Evolutionary conservation across 1,140 invertebrate genomes (phyloP), one percentile per base, ranked within the genome.

Genomic region (Rhagoletis zephyria): DNA sequence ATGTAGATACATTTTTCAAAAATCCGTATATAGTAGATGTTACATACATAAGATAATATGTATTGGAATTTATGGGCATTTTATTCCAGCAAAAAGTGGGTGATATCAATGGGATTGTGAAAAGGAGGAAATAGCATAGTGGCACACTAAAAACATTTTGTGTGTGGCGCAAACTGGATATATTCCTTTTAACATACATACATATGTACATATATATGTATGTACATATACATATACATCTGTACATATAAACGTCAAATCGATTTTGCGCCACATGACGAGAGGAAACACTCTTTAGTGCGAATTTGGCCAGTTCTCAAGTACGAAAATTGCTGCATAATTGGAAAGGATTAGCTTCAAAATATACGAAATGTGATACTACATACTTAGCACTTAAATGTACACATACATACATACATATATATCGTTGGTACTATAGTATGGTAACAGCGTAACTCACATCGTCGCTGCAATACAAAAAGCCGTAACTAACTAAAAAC

Each of bases 61-160:
- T 85, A 61, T 12, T 63, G 16, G 67, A 42, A 40, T 85, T 85
- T 74, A 74, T 74, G 67, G 67, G 67, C 4, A 60, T 45, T 74
- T 48, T 74, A 42, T 40, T 74, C 45, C 45, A 42, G 6, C 14
- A n/a, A 0, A 16, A 12, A 63, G 12, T 63, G 12, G 61, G 2
- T 63, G 61, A 12, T 7, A 63, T 12, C 4, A 4, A 63, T 63
- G 16, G 1, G 16, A 14, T 14, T 7, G 61, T 14, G 67, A 42
- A 4, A 14, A 60, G 59, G 1, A 60, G 65, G 65, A 4, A 9
- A 64, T 64, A 19, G n/a, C 30, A 64, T 19, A 16, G 6, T 16
- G 64, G 40, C 64, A 67, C 63, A 19, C 30, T 40, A 40, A 67
- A 19, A 67, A 67, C 10, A 67, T 67, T 19, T 30, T 67, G 64